Percentiles rank a stretch among this genome's conserved stretches.
These are phyloP conservation scores for Apodemus agrarius DNA, from an alignment of 2,797 vertebrate genomes.

Conservation along the genomic window DNA sequence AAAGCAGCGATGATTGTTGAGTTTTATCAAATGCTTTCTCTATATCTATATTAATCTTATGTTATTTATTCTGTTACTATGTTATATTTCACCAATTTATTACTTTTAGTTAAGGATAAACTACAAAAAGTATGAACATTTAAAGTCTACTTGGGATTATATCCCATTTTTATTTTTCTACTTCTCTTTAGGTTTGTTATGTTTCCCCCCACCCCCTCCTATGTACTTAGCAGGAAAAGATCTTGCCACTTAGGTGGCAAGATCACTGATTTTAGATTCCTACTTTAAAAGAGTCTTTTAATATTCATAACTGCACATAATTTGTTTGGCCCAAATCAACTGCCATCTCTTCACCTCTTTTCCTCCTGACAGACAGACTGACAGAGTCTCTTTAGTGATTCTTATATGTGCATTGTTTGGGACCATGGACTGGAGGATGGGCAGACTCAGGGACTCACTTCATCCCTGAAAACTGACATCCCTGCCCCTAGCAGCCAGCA, in stretches of 20 bases:
- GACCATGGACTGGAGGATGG: not conserved
- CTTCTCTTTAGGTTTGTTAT: not conserved
- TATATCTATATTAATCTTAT: no score
- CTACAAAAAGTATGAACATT: not conserved
- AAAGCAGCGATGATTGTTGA: no score
- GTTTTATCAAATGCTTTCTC: no score
- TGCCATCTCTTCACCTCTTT: no score
- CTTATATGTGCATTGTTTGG: no score
- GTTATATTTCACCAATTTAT: not conserved
- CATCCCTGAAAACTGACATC: not conserved
- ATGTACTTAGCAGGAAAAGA: not conserved
- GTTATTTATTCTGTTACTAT: conserved; percentile 8
- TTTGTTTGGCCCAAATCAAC: not conserved
- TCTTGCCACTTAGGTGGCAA: not conserved
- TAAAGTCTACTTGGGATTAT: not conserved
- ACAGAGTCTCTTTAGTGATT: not conserved
- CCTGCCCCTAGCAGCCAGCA: not conserved
- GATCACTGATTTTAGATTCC: not conserved
- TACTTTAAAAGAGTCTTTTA: not conserved
- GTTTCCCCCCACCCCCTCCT: not conserved
- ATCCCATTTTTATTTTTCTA: not conserved
- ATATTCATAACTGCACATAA: not conserved
- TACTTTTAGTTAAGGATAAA: not conserved
- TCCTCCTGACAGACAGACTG: not conserved
- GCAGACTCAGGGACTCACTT: not conserved